Conservation (phyloP, 2,888 invertebrate species). For the Cephus sareptanus region DNA sequence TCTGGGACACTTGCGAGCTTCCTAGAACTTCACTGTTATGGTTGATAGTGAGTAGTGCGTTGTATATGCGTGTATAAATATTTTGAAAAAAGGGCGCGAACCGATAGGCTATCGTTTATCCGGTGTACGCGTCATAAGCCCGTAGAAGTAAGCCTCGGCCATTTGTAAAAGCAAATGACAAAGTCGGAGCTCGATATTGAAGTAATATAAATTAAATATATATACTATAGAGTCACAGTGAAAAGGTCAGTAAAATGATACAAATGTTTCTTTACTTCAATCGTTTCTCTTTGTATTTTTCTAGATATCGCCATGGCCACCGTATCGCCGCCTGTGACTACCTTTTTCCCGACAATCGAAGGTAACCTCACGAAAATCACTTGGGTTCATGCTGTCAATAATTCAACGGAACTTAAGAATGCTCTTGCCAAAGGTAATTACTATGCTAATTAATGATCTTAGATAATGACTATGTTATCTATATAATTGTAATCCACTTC, state of each 20-base stretch:
- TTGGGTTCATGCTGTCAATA: slow-evolving; percentile 91
- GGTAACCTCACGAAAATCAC: slow-evolving; percentile 78
- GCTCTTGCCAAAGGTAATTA: slow-evolving; percentile 67
- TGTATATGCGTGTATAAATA: neutral
- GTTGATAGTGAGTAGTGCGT: neutral
- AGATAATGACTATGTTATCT: too few species aligned
- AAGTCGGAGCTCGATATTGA: neutral
- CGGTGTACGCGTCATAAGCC: neutral
- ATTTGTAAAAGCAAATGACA: neutral
- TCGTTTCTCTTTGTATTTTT: slow-evolving; percentile 28
- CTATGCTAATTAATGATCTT: neutral
- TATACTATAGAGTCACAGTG: neutral
- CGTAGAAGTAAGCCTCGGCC: neutral
- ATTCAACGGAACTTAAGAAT: slow-evolving; percentile 71
- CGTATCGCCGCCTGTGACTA: slow-evolving; percentile 47
- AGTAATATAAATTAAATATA: neutral
- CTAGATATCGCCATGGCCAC: slow-evolving; percentile 49
- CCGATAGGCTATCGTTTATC: neutral
- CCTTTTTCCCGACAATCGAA: slow-evolving; percentile 67
- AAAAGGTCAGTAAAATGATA: neutral
- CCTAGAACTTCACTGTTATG: neutral
- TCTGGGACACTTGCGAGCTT: neutral
- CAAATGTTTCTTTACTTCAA: neutral
- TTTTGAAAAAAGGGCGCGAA: neutral
- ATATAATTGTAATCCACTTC: too few species aligned